These are phyloP conservation scores for Tetranychus truncatus DNA, from an alignment of 2,888 invertebrate species.

Conservation along the genomic window DNA sequence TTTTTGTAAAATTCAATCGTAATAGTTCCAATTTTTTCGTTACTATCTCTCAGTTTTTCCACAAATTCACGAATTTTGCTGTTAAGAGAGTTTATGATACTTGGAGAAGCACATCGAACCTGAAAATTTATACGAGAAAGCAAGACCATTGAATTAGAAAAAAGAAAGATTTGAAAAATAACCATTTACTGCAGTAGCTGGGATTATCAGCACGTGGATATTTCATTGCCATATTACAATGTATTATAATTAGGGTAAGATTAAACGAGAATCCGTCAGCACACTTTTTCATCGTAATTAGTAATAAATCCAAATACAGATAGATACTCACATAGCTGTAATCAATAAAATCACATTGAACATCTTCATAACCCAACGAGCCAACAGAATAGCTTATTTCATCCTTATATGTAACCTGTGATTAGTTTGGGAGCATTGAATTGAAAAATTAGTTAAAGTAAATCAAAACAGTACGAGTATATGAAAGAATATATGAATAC, in stretches of 20 bases:
- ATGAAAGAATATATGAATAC: not conserved
- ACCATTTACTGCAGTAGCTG: not conserved
- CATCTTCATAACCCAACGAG: constrained; percentile 83
- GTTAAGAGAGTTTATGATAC: constrained; percentile 37
- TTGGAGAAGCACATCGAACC: constrained; percentile 68
- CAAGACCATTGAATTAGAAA: not conserved
- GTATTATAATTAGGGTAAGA: too few species aligned
- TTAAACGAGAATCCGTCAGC: too few species aligned
- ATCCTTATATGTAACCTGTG: constrained; percentile 65
- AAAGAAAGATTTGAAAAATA: not conserved
- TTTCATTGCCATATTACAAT: not conserved
- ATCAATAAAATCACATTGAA: constrained; percentile 93
- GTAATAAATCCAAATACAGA: not conserved
- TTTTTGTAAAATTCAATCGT: constrained; percentile 66
- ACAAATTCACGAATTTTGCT: constrained; percentile 46
- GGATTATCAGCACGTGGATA: not conserved
- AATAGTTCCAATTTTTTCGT: constrained; percentile 42
- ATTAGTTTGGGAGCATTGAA: constrained; percentile 19
- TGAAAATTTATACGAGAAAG: constrained; percentile 25
- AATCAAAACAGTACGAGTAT: not conserved
- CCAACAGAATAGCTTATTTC: constrained; percentile 90
- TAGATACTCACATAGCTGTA: constrained; percentile 60
- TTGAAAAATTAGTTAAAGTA: not conserved
- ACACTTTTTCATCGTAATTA: not conserved
- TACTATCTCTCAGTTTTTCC: constrained; percentile 33